Conservation (phyloP, 2,113 vertebrate genomes). For the Sinocyclocheilus rhinocerous region DNA sequence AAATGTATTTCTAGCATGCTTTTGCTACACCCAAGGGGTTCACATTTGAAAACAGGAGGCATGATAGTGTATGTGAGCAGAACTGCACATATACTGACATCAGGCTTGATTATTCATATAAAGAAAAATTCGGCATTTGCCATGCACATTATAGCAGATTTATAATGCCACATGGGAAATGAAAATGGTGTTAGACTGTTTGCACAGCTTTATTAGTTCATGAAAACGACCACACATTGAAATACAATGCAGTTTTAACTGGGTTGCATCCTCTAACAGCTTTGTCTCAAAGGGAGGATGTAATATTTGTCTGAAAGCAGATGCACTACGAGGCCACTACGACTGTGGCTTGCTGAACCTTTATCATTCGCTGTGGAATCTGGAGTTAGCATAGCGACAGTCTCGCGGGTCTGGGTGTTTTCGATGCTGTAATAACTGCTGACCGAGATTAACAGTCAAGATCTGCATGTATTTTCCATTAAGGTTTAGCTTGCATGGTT, state of each 20-base stretch:
- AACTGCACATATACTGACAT: constrained; percentile 5
- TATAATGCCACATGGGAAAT: constrained; percentile 7
- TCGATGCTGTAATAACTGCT: constrained; percentile 9
- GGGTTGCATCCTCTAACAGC: constrained; percentile 36
- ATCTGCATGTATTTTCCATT: constrained; percentile 31
- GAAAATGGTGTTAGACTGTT: constrained; percentile 23
- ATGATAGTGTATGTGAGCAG: background rate
- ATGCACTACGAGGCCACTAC: constrained; percentile 22
- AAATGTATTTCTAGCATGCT: background rate
- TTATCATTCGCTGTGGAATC: constrained; percentile 9
- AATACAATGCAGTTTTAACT: constrained; percentile 46
- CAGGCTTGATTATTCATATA: constrained; percentile 28
- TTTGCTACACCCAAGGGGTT: background rate
- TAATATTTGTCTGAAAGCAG: constrained; percentile 44
- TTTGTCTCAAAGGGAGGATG: constrained; percentile 37
- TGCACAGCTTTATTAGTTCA: constrained; percentile 35
- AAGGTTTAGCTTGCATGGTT: background rate
- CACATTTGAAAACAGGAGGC: background rate
- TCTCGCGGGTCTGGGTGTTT: constrained; percentile 29
- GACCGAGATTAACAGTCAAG: constrained; percentile 24
- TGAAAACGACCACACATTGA: constrained; percentile 33
- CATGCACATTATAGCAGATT: constrained; percentile 29
- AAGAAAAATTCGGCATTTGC: constrained; percentile 14
- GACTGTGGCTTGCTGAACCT: constrained; percentile 22
- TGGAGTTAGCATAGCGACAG: background rate